A percentile compares a stretch with the other conserved stretches of the same genome.
These are phyloP conservation scores for Cosmia trapezina DNA, from an alignment of 2,888 invertebrate genomes.

Conservation along the genomic window DNA sequence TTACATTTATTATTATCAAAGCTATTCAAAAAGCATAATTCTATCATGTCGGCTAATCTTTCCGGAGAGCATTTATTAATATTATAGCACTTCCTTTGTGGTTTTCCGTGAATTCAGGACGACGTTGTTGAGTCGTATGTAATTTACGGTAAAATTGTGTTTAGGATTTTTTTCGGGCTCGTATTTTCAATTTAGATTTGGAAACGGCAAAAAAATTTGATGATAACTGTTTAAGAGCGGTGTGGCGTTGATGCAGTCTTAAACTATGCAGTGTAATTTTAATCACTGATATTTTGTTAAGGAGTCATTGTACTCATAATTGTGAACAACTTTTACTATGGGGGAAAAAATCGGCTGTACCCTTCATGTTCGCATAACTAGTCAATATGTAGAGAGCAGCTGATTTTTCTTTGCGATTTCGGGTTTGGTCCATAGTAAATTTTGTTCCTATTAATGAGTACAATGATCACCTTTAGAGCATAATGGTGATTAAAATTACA, in stretches of 20 bases:
- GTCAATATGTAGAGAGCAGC: too few species aligned
- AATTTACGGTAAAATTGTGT: slow-evolving; percentile 11
- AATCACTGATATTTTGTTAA: too few species aligned
- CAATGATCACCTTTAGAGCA: too few species aligned
- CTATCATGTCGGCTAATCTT: slow-evolving; percentile 60
- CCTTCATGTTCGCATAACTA: too few species aligned
- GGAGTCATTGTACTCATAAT: too few species aligned
- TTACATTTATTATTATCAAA: slow-evolving; percentile 69
- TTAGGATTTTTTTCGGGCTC: slow-evolving; percentile 27
- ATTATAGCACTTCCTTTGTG: slow-evolving; percentile 56
- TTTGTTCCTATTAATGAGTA: too few species aligned
- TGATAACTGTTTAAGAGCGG: background rate
- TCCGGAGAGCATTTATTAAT: slow-evolving; percentile 58
- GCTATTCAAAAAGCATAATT: slow-evolving; percentile 70
- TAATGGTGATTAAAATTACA: too few species aligned
- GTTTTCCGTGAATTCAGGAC: slow-evolving; percentile 41
- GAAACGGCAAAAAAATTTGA: background rate
- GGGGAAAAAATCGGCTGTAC: too few species aligned
- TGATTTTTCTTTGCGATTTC: too few species aligned
- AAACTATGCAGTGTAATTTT: background rate
- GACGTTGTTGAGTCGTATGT: slow-evolving; percentile 35
- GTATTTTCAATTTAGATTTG: slow-evolving; percentile 41
- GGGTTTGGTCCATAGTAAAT: too few species aligned
- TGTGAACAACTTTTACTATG: too few species aligned
- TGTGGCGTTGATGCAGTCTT: background rate